Evolutionary conservation across 2,113 vertebrate genomes (phyloP).

Genomic region (Poeciliopsis retropinna): DNA sequence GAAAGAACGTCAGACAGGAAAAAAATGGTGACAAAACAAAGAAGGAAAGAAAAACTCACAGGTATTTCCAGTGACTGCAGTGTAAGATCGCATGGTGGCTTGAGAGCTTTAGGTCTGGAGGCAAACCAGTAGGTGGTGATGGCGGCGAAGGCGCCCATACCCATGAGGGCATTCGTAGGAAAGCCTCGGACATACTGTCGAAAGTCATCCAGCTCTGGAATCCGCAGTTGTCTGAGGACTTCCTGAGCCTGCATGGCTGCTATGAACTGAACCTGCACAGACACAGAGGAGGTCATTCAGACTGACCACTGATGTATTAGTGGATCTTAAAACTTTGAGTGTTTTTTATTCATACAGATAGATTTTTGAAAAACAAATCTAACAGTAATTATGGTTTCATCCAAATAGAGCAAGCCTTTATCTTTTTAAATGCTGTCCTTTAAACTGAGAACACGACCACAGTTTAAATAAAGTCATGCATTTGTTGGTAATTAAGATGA

Average conservation of each 20-base stretch:
- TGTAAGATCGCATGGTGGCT: slow-evolving; percentile 89
- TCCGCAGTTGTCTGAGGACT: slow-evolving; percentile 88
- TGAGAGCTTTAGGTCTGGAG: slow-evolving; percentile 88
- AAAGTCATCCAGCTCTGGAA: slow-evolving; percentile 91
- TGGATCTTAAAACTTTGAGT: background rate
- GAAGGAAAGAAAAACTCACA: slow-evolving; percentile 71
- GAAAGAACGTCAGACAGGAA: background rate
- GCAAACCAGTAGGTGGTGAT: slow-evolving; percentile 96
- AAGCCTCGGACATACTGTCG: slow-evolving; percentile 89
- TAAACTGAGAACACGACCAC: background rate
- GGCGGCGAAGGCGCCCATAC: slow-evolving; percentile 92
- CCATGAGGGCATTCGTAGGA: slow-evolving; percentile 91
- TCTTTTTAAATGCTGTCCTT: no score
- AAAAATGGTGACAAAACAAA: background rate
- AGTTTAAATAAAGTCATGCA: background rate
- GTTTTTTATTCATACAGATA: no score
- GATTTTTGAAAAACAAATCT: background rate
- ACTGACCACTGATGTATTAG: background rate
- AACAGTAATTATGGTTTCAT: background rate
- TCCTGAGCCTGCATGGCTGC: slow-evolving; percentile 90
- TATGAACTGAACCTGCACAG: slow-evolving; percentile 33
- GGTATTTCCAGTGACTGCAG: slow-evolving; percentile 91
- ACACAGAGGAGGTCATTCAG: background rate
- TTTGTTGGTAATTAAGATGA: no score
- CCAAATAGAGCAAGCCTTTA: background rate